phyloP scores from a whole-genome alignment of 2,888 invertebrate genomes.

The Phlogophora meticulosa region DNA sequence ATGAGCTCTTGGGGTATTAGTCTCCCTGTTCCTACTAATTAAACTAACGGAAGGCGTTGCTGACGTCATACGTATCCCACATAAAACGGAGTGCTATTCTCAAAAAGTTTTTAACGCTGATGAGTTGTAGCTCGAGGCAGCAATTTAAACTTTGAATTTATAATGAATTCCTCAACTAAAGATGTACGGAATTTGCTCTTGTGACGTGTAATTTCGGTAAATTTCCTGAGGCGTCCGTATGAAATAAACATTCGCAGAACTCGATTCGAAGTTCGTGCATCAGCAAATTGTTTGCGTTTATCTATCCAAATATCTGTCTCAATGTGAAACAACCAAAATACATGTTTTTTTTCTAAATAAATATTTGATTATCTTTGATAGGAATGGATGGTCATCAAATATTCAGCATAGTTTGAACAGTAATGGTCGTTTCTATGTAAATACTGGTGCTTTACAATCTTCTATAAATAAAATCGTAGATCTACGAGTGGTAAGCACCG shows the following conservation, averaged over 20 bases:
- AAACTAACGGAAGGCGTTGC: constrained; percentile 73
- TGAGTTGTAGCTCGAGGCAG: constrained; percentile 82
- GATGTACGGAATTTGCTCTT: constrained; percentile 75
- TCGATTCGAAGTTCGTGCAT: constrained; percentile 60
- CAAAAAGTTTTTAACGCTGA: constrained; percentile 85
- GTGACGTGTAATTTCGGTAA: constrained; percentile 76
- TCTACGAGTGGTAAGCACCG: constrained; percentile 27
- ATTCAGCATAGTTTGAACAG: constrained; percentile 42
- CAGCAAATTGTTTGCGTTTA: constrained; percentile 46
- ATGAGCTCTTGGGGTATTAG: constrained; percentile 71
- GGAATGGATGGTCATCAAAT: constrained; percentile 28
- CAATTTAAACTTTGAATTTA: constrained; percentile 86
- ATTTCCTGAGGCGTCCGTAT: constrained; percentile 67
- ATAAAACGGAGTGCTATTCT: constrained; percentile 72
- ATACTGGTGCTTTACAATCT: constrained; percentile 31
- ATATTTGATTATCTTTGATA: constrained; percentile 21
- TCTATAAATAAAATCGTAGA: constrained; percentile 40
- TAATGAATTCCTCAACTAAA: constrained; percentile 81
- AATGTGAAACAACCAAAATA: constrained; percentile 2
- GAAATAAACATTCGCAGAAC: constrained; percentile 70
- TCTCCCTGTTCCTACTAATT: constrained; percentile 77
- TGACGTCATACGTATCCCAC: constrained; percentile 75
- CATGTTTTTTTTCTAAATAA: constrained; percentile 20
- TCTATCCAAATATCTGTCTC: constrained; percentile 7
- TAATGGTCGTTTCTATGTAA: constrained; percentile 42